phyloP scores from a whole-genome alignment of 2,797 vertebrate species.

The Acestrorhynchus altus region DNA sequence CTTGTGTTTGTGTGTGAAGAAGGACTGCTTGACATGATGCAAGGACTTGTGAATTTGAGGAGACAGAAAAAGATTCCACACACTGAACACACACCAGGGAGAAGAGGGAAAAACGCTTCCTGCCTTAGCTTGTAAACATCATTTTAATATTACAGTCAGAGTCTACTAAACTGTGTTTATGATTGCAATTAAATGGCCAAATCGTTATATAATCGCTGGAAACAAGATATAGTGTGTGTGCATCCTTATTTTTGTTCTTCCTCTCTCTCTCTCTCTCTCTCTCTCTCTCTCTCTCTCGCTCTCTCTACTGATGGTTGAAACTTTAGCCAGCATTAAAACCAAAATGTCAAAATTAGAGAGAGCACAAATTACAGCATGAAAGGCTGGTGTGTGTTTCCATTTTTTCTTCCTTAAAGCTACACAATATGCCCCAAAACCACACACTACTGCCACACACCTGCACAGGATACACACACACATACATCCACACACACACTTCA shows the following conservation, averaged over 20 bases:
- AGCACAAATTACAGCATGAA: conserved; percentile 76
- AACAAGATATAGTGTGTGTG: conserved; percentile 44
- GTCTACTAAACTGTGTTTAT: conserved; percentile 77
- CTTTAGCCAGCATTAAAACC: conserved; percentile 77
- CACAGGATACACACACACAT: conserved; percentile 7
- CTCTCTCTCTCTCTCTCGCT: conserved; percentile 59
- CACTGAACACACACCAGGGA: conserved; percentile 34
- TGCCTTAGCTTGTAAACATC: conserved; percentile 66
- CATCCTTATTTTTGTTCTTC: not conserved
- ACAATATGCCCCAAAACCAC: conserved; percentile 19
- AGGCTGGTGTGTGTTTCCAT: conserved; percentile 33
- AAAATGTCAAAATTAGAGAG: conserved; percentile 79
- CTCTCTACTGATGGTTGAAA: conserved; percentile 66
- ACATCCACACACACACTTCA: conserved; percentile 43
- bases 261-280: conserved; percentile 18
- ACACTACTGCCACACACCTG: conserved; percentile 20
- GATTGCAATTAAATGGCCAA: conserved; percentile 77
- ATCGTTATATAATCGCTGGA: conserved; percentile 72
- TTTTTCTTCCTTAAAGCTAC: conserved; percentile 43
- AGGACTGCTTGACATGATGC: not conserved
- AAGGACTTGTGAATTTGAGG: not conserved
- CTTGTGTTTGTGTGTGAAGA: conserved; percentile 23
- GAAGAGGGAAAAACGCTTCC: conserved; percentile 37
- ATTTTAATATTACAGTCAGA: conserved; percentile 73
- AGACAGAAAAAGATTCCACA: not conserved